Base-by-base conservation (phyloP, 2,113 vertebrate species). In the Xiphophorus maculatus region DNA sequence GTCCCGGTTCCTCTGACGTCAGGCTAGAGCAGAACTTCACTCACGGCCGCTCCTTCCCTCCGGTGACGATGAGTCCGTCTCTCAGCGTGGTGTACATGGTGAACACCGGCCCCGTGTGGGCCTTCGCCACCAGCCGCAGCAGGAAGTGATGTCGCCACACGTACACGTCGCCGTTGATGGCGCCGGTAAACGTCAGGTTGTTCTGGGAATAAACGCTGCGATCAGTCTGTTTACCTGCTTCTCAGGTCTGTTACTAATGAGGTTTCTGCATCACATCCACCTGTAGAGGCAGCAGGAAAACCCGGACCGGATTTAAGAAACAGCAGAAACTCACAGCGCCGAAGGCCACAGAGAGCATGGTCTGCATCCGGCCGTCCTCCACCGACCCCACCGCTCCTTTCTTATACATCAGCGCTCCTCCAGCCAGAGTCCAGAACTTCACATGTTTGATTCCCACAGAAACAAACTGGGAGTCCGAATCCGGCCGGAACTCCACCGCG, bases 31-130 rank as follows among this genome's bases (percentile, higher is more conserved):
- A n/a, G n/a, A n/a, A n/a, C n/a, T n/a, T 3, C 30, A 92, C 98
- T 97, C 92, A 99, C 98, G 97, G 98, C 44, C 96, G 94, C 79
- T 99, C 97, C 83, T 99, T 99, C 19, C 97, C 98, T 2, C 98
- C 98, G 0, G 97, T 99, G 42, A 99, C 97, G 1, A 99, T 99
- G 42, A 99, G 97, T 1, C 98, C 98, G 0, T 99, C 98, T 22
- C 97, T 94, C 32, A 99, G 96, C 0, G 97, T 99, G 0, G 97
- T 99, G 91, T 98, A 99, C 98, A 99, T 99, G 22, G 96, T 97
- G 90, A 98, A 98, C n/a, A n/a, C n/a, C n/a, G n/a, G n/a, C n/a
- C n/a, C n/a, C n/a, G n/a, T n/a, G n/a, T n/a, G n/a, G n/a, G n/a
- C n/a, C n/a, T n/a, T n/a, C n/a, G n/a, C n/a, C n/a, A n/a, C n/a